Percentiles rank a stretch among this genome's conserved stretches.
Evolutionary conservation across 2,888 invertebrate genomes (phyloP).

Genomic region (Machimus rusticus): DNA sequence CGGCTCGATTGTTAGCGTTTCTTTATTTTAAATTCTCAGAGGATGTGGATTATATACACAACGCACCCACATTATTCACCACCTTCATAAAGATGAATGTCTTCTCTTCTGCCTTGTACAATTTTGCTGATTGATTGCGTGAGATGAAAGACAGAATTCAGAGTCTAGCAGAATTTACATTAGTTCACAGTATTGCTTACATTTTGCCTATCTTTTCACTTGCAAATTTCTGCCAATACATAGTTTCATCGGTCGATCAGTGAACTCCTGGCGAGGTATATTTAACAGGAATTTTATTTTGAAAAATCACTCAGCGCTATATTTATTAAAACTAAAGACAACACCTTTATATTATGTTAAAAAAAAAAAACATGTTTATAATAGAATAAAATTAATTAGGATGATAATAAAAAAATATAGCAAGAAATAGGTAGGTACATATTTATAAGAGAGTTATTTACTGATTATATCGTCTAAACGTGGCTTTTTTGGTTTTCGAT

Average conservation of each 20-base stretch:
- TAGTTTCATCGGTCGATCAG: background rate
- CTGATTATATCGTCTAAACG: too few species aligned
- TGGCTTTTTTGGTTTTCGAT: too few species aligned
- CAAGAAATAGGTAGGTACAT: background rate
- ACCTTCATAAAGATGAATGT: background rate
- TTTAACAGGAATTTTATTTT: background rate
- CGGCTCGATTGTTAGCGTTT: background rate
- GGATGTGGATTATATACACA: background rate
- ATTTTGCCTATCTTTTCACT: background rate
- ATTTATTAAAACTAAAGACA: background rate
- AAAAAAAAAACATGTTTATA: background rate
- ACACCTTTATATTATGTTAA: background rate
- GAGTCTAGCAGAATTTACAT: background rate
- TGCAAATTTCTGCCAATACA: background rate
- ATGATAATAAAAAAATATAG: background rate
- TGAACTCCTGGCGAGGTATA: background rate
- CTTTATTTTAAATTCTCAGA: background rate
- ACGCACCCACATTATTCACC: background rate
- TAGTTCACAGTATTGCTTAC: background rate
- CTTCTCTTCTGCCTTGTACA: background rate
- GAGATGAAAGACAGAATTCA: background rate
- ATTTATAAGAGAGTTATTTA: background rate
- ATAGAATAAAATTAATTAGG: background rate
- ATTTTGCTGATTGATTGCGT: background rate
- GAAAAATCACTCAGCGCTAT: background rate